Base-by-base conservation (phyloP, 2,888 invertebrate species). In the Lomographa bimaculata region DNA sequence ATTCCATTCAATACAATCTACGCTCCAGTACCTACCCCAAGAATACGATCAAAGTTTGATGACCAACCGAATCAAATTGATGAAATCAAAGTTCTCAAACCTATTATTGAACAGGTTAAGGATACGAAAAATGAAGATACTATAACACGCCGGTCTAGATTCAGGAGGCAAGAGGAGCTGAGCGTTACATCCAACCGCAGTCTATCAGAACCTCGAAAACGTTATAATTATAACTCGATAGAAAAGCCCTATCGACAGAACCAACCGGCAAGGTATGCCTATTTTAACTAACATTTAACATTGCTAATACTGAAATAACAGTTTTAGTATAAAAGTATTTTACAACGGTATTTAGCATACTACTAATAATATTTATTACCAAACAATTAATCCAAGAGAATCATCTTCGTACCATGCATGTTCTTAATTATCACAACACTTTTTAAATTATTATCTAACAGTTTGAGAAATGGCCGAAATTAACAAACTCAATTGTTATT, bases 201-300 rank as follows among this genome's bases (percentile, higher is more conserved):
- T 60, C 65, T 77, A 41, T 85, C 85, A 1, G 85, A 80, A 50
- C 83, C 84, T 28, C 76, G 79, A 8, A 83, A 79, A 46, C 54
- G 63, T 42, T 61, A 61, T 23, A 64, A 53, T 54, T 41, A 50
- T 7, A 60, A 50, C 35, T 46, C 55, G 28, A 24, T 43, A 18
- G 64, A 62, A 38, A 68, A 57, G 42, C 44, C 54, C 16, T 41
- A 50, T 35, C 50, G 47, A 34, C 45, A 40, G 9, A 54, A 58
- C 19, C 54, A 57, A 36, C 40, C 45, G 6, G 8, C 43, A 47
- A 55, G 68, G 69, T 70, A 61, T 18, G 54, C 19, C 11, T 25
- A 28, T 7, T 24, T 29, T 9, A 28, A 28, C 5, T 24, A 21
- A 12, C 19, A 28, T 33, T 18, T 12, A 33, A 21, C n/a, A n/a